These are phyloP conservation scores for Hippocampus kuda DNA, from an alignment of 2,797 vertebrate species.

Conservation along the genomic window DNA sequence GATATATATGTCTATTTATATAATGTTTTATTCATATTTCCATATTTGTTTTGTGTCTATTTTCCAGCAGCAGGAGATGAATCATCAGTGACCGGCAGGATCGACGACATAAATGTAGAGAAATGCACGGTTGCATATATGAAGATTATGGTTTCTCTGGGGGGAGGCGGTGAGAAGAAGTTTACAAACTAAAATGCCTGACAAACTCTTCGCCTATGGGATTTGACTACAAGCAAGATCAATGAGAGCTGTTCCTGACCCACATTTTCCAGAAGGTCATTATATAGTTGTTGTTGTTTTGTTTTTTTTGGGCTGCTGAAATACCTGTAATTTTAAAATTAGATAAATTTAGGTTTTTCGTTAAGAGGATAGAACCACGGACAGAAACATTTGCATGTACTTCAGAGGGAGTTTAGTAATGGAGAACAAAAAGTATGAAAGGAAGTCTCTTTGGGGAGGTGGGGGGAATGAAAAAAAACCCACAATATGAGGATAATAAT, in stretches of 20 bases:
- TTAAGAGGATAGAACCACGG: not conserved
- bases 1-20: constrained; percentile 7
- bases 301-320: not conserved
- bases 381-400: not conserved
- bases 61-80: constrained; percentile 9
- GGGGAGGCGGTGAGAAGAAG: constrained; percentile 35
- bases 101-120: not conserved
- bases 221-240: constrained; percentile 32
- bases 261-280: not conserved
- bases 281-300: too few species aligned
- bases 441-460: too few species aligned
- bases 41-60: constrained; percentile 17
- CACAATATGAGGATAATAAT: too few species aligned
- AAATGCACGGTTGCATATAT: constrained; percentile 8
- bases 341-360: not conserved
- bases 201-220: constrained; percentile 35
- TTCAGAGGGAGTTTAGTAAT: not conserved
- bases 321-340: not conserved
- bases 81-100: constrained; percentile 24
- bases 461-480: too few species aligned
- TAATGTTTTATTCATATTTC: constrained; percentile 32
- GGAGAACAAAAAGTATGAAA: not conserved
- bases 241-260: constrained; percentile 34
- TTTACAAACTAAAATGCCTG: constrained; percentile 38
- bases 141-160: constrained; percentile 21